These are phyloP conservation scores for Drosophila oshimai DNA, from an alignment of 1,140 invertebrate species.

Conservation along the genomic window DNA sequence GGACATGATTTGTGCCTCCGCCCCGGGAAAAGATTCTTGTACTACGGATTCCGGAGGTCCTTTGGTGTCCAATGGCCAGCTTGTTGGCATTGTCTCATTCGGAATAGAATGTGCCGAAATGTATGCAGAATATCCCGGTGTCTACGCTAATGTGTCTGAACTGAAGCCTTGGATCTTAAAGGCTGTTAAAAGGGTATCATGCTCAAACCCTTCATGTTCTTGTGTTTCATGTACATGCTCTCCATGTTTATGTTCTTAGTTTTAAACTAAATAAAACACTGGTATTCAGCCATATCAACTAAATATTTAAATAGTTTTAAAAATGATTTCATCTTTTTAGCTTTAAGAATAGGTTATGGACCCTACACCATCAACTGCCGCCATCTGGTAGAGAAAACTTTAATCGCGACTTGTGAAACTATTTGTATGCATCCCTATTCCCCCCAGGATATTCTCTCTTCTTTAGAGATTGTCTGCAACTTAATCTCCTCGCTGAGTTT, in stretches of 20 bases:
- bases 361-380: too few species aligned
- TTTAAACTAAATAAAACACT: too few species aligned
- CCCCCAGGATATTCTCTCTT: neutral
- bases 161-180: slow-evolving; percentile 70
- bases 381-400: neutral
- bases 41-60: slow-evolving; percentile 83
- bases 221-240: too few species aligned
- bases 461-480: slow-evolving; percentile 16
- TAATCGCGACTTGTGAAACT: neutral
- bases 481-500: slow-evolving; percentile 33
- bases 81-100: slow-evolving; percentile 85
- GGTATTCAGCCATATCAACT: too few species aligned
- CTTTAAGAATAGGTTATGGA: too few species aligned
- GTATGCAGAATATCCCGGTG: slow-evolving; percentile 82
- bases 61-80: slow-evolving; percentile 53
- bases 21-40: neutral
- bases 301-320: neutral
- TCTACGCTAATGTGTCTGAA: slow-evolving; percentile 84
- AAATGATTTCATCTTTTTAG: too few species aligned
- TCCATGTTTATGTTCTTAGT: too few species aligned
- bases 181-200: neutral
- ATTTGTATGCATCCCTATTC: neutral
- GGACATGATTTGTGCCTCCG: slow-evolving; percentile 77
- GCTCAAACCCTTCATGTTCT: too few species aligned
- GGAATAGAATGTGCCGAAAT: slow-evolving; percentile 71